phyloP scores from a whole-genome alignment of 2,797 vertebrate species.

The Rachycentron canadum region DNA sequence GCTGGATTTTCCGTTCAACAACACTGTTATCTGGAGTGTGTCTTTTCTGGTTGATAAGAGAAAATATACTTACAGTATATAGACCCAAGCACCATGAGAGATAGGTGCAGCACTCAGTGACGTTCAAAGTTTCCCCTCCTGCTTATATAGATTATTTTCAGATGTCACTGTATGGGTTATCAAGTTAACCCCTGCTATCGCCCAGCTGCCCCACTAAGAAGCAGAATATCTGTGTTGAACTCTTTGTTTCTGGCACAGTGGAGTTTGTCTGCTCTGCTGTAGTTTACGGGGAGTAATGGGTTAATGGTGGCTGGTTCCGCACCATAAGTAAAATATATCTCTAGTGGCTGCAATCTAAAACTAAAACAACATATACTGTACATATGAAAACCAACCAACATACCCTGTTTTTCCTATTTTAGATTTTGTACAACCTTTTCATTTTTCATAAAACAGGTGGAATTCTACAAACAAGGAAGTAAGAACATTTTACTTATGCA shows the following conservation, averaged over 20 bases:
- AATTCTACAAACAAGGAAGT: too few relatives aligned
- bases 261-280: neutral
- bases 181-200: neutral
- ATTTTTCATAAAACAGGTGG: too few relatives aligned
- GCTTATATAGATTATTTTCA: neutral
- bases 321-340: neutral
- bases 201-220: neutral
- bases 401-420: too few relatives aligned
- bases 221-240: neutral
- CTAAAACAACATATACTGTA: neutral
- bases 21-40: constrained; percentile 15
- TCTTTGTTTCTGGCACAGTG: neutral
- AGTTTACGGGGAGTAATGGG: neutral
- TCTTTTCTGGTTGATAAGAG: neutral
- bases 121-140: constrained; percentile 12
- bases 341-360: constrained; percentile 8
- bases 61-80: neutral
- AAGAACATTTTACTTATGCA: too few relatives aligned
- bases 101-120: neutral
- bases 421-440: too few relatives aligned
- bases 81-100: neutral
- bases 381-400: too few relatives aligned
- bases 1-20: constrained; percentile 4
- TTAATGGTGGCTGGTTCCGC: neutral
- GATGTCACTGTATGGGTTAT: neutral